Base-by-base conservation (phyloP, 2,888 invertebrate species). In the Orthosia gracilis region DNA sequence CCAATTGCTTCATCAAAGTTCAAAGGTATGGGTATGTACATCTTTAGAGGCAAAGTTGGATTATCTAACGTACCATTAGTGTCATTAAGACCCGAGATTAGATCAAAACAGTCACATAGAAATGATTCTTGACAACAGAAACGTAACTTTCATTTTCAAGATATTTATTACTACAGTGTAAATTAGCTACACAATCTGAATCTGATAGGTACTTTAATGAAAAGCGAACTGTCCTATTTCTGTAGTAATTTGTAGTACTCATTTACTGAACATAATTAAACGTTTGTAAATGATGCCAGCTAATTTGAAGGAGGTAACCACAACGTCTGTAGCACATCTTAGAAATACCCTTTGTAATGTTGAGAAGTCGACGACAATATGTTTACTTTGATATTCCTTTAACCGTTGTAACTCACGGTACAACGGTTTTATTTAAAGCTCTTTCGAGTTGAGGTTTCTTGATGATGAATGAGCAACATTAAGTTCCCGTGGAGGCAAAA, bases 291-390 rank as follows among this genome's bases (percentile, higher is more conserved):
- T 69, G 65, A 84, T 76, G 61, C 69, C 54, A 65, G 23, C 31
- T 69, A 74, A 83, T 80, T 83, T 76, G 61, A 64, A 61, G 59
- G 47, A 71, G 72, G 62, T 69, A 75, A 71, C 76, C 77, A 31
- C 80, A 71, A 69, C 64, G 62, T 66, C n/a, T 79, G 69, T 18
- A 65, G 58, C 31, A 64, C 52, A 58, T 83, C 72, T 74, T 71
- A 47, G 31, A 59, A 67, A 71, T 75, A 83, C 54, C 40, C 75
- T 85, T 80, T 85, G 75, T 69, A 69, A 80, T 54, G 69, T 45
- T 26, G 76, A 66, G 69, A 75, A 71, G 50, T 58, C 58, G 26
- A 73, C 57, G 57, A 65, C 73, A 83, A 80, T 72, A 64, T 50
- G 50, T 76, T 40, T 72, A 59, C 69, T 77, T 77, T 67, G 66